Percentiles rank a stretch among this genome's conserved stretches.
These are phyloP conservation scores for Rhea pennata DNA, from an alignment of 2,113 vertebrate species.

Conservation along the genomic window DNA sequence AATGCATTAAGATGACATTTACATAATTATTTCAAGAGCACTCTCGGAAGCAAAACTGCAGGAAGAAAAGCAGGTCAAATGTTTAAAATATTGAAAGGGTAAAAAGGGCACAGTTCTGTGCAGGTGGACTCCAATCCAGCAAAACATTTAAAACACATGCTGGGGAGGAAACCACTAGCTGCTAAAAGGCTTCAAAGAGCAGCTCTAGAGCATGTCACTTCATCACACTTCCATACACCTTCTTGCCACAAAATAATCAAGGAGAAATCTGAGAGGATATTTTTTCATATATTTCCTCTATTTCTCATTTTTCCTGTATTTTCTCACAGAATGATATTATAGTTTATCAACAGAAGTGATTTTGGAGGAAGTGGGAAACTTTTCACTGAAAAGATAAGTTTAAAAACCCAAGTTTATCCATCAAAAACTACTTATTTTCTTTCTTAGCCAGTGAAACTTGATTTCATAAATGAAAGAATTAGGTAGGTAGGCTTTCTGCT, in stretches of 20 bases:
- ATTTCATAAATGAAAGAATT: background rate
- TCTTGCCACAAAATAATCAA: constrained; percentile 49
- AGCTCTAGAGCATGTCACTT: constrained; percentile 5
- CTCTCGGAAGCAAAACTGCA: constrained; percentile 46
- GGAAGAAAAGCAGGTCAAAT: constrained; percentile 64
- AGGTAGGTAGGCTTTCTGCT: background rate
- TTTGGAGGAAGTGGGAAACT: background rate
- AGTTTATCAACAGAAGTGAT: background rate
- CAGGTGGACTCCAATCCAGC: constrained; percentile 55
- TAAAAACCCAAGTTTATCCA: background rate
- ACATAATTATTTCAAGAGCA: constrained; percentile 66
- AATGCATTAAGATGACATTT: constrained; percentile 59
- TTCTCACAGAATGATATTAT: background rate
- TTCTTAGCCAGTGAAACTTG: background rate
- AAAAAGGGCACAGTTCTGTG: constrained; percentile 45
- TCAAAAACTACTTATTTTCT: background rate
- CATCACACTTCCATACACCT: background rate
- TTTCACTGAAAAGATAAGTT: background rate
- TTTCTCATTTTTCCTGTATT: background rate
- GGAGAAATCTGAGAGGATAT: constrained; percentile 32
- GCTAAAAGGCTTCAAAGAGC: constrained; percentile 45
- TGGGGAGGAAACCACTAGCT: constrained; percentile 36
- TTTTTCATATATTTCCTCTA: constrained; percentile 1
- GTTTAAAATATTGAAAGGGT: constrained; percentile 53
- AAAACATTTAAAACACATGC: constrained; percentile 64